Conservation (phyloP, 2,113 vertebrate genomes). For the Eubucco bourcierii region DNA sequence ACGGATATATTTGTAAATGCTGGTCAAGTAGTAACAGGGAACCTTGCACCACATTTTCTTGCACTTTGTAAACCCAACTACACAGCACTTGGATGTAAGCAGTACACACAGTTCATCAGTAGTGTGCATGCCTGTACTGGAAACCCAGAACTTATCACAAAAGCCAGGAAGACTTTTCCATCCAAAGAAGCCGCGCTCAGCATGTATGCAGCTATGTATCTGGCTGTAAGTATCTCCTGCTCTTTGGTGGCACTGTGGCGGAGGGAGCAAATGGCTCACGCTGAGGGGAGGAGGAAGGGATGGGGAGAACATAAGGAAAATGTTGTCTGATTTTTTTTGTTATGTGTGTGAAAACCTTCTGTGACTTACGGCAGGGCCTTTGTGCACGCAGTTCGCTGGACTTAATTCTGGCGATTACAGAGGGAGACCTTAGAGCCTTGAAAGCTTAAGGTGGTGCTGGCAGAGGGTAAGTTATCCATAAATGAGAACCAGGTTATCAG, state of each 20-base stretch:
- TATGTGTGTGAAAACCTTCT: neutral
- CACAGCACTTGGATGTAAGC: slow-evolving; percentile 94
- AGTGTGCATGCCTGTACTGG: slow-evolving; percentile 93
- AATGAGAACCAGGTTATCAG: neutral
- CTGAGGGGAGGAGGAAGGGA: slow-evolving; percentile 12
- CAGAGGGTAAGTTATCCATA: neutral
- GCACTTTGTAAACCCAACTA: slow-evolving; percentile 98
- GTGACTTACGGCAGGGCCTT: neutral
- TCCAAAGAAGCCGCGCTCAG: slow-evolving; percentile 98
- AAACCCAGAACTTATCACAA: slow-evolving; percentile 90
- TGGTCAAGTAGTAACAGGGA: slow-evolving; percentile 97
- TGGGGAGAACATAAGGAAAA: neutral
- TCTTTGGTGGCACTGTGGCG: neutral
- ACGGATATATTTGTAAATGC: slow-evolving; percentile 99
- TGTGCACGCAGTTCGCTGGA: neutral
- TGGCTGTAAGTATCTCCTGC: slow-evolving; percentile 86
- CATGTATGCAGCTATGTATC: slow-evolving; percentile 91
- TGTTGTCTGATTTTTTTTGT: neutral
- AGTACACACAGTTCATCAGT: slow-evolving; percentile 93
- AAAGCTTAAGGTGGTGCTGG: neutral
- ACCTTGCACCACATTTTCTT: slow-evolving; percentile 95
- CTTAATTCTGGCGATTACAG: neutral
- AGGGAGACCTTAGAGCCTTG: neutral
- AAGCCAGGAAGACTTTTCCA: slow-evolving; percentile 96
- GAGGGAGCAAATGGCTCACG: neutral